Evolutionary conservation across 2,797 vertebrate species (phyloP), one percentile per base, ranked within the genome.

Genomic region (Eulemur albifrons): DNA sequence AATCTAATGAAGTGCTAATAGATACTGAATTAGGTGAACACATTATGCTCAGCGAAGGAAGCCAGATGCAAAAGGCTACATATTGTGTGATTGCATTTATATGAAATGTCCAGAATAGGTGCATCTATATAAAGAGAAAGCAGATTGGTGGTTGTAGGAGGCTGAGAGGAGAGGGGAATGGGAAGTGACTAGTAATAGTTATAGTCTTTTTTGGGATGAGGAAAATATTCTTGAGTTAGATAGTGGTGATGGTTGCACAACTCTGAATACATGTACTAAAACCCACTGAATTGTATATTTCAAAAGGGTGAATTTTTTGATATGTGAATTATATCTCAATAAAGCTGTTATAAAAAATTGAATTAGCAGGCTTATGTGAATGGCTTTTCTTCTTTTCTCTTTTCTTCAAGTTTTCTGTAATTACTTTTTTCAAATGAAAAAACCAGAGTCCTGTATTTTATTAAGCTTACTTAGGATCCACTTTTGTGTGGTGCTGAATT

Each of bases 401-500:
- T 48, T 90, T 90, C 17, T 43, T 48, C 9, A 59, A 25, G 50
- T 89, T 95, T 88, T 80, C 69, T 50, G 18, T 79, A 83, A 69
- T 50, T 87, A 57, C 52, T n/a, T 87, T 80, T 88, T 90, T 84
- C 69, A 77, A 86, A 50, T 45, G 52, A 88, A 87, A 52, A 86
- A 97, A 82, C 1, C 54, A 87, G 94, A 98, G 45, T 90, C 69
- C 93, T 95, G 67, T 94, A 86, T 98, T 97, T 97, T 90, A 86
- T 40, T 61, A 90, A 96, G 83, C 92, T 97, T 96, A 96, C 96
- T 98, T 97, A 85, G 61, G 89, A 96, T 98, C 93, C 95, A 72
- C 89, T 97, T 98, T 98, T 97, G 38, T 83, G 93, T 97, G n/a
- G 2, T 86, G 85, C 94, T 96, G 92, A 97, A 96, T 96, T 97